Base-by-base conservation (phyloP, 2,797 vertebrate genomes). In the Enteromius unitaeniatus region DNA sequence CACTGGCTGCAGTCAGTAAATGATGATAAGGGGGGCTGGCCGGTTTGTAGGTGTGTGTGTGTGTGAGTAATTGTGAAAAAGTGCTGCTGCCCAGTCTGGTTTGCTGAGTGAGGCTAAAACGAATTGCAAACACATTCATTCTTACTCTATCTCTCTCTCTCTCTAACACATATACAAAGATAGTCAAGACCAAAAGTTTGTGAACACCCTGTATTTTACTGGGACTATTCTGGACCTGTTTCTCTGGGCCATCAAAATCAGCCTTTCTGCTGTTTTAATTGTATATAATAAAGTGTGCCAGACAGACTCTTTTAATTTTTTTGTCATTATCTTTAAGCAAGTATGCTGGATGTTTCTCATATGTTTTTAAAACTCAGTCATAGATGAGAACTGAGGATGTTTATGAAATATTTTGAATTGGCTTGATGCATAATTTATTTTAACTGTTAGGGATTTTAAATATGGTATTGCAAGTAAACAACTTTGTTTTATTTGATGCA, bases 71-170 rank as follows among this genome's bases (percentile, higher is more conserved):
- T 85, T 90, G 73, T 78, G 75, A 70, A 83, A 62, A 80, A 76
- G 88, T 90, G 90, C 90, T 81, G 83, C 87, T 91, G 89, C 88
- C 90, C 89, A 84, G 85, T 91, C 91, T 90, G 90, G 89, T 90
- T 69, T 87, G 91, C 90, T 94, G 91, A 93, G 88, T 19, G 67
- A 90, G 88, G 88, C 40, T 93, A 92, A 94, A 95, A 95, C 94
- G 94, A 92, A 88, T 93, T 93, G 95, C 95, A 95, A 95, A 94
- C 88, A 88, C 88, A 87, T 86, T 85, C 88, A 83, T 85, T 88
- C 81, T 65, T 73, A 51, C 85, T 80, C 68, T 78, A 83, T 86
- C 45, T 81, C 68, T 77, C 74, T 78, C 83, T 84, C 86, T 81
- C 23, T 23, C 21, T 31, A 23, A 7, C 6, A 9, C 42, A 26